Base-by-base conservation (phyloP, 2,113 vertebrate species). In the Todiramphus chloris region DNA sequence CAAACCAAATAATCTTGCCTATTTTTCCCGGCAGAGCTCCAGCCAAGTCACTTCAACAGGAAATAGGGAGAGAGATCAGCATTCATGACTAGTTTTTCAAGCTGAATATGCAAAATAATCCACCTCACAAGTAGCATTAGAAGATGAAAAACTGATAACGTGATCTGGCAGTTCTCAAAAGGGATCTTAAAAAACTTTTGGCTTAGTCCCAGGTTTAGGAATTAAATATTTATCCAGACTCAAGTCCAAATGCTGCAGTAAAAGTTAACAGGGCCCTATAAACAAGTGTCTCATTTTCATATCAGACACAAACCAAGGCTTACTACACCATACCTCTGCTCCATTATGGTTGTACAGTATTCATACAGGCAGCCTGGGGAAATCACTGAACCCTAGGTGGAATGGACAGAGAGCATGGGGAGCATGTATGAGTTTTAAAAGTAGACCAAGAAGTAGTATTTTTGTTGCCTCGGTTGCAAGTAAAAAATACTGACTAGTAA, bases 101-200 rank as follows among this genome's bases (percentile, higher is more conserved):
- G 89, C 19, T 2, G 2, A 95, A 83, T 88, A 94, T 94, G 92
- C 93, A 94, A 94, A 96, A 80, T 70, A 91, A 23, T 90, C 88
- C 43, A 96, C 87, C 93, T 93, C 76, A 27, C 87, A 93, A 83
- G 87, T 93, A 83, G 63, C 72, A 70, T 77, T 75, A 88, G 93
- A 95, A 92, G 93, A 95, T 96, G 94, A 90, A 96, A 95, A 96
- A 90, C 70, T 88, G 94, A 94, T 96, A 96, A 94, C 1, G 12
- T 91, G 85, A 96, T 95, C 88, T 96, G 87, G 85, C 93, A 92
- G 85, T 92, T 93, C 92, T 88, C 76, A 95, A 94, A 96, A 92
- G 75, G 37, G 79, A 90, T 95, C 87, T 93, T 94, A 73, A 89
- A 94, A 93, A 91, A 41, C 37, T 85, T 85, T 24, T 94, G 93